A percentile compares a stretch with the other conserved stretches of the same genome.
Evolutionary conservation across 30 jellyfish, hydroid and myxozoan species (phyloP).

Genomic region (Turritopsis dohrnii): DNA sequence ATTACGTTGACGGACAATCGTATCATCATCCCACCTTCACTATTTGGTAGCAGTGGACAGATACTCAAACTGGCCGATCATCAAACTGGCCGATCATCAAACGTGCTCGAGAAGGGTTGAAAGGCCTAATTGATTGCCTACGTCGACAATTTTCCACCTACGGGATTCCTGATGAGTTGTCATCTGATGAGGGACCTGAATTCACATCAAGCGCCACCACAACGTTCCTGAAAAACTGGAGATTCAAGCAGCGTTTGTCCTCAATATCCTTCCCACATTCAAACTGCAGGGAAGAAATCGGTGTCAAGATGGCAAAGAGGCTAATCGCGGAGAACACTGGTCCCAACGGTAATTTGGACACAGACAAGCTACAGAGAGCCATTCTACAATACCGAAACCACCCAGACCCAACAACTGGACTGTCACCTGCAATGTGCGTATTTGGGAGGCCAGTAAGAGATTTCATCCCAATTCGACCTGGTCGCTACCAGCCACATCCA

Average conservation of each 20-base stretch:
- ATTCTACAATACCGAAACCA: conserved; percentile 16
- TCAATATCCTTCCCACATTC: conserved; percentile 18
- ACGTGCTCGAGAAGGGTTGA: not conserved
- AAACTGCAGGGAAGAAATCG: conserved; percentile 1
- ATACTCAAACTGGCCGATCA: conserved; percentile 25
- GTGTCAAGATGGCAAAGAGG: conserved; percentile 10
- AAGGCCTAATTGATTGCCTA: conserved; percentile 5
- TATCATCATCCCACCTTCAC: conserved; percentile 34
- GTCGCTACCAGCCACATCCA: conserved; percentile 34
- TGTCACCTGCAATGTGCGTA: conserved; percentile 22
- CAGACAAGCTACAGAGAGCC: conserved; percentile 14
- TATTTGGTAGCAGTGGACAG: conserved; percentile 12
- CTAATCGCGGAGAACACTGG: conserved; percentile 12
- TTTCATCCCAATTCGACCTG: conserved; percentile 34
- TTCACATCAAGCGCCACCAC: not conserved
- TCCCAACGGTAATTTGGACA: conserved; percentile 18
- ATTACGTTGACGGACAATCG: conserved; percentile 12
- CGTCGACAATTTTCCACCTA: conserved; percentile 5
- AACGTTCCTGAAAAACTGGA: not conserved
- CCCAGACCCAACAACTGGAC: conserved; percentile 10
- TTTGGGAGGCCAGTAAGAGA: conserved; percentile 25
- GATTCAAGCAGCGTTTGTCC: too few relatives aligned
- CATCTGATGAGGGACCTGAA: conserved; percentile 24
- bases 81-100: conserved; percentile 17
- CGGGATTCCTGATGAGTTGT: conserved; percentile 12